Evolutionary conservation across 2,113 vertebrate genomes (phyloP).

Genomic region (Asarcornis scutulata): DNA sequence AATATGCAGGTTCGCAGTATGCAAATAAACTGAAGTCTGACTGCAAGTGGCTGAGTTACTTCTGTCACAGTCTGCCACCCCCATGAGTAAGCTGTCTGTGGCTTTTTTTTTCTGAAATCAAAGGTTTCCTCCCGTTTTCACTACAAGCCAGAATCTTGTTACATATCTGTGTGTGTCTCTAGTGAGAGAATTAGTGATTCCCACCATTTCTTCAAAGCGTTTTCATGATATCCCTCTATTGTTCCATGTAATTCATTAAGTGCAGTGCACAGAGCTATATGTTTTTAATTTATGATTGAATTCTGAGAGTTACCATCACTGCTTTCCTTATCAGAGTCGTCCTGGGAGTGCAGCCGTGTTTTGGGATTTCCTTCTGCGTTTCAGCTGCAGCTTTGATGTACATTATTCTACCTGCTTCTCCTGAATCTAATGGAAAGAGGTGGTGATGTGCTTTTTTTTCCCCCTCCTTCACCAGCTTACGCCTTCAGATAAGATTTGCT

Average conservation of each 20-base stretch:
- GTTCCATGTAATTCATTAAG: not conserved
- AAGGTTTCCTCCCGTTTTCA: slow-evolving; percentile 23
- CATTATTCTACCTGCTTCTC: not conserved
- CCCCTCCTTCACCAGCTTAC: not conserved
- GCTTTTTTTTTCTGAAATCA: slow-evolving; percentile 10
- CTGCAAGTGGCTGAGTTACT: slow-evolving; percentile 46
- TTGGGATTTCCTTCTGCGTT: not conserved
- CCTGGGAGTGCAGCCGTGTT: not conserved
- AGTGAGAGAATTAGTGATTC: not conserved
- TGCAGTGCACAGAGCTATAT: not conserved
- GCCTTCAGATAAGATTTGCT: not conserved
- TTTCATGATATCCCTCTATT: not conserved
- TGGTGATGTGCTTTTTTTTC: not conserved
- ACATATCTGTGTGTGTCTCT: not conserved
- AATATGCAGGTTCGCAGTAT: slow-evolving; percentile 52
- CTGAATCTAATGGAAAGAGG: not conserved
- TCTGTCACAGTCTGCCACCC: slow-evolving; percentile 36
- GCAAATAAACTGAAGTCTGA: slow-evolving; percentile 58
- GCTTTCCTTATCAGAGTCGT: not conserved
- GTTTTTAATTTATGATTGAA: not conserved
- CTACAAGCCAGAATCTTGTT: not conserved
- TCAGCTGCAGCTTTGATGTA: not conserved
- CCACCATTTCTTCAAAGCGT: not conserved
- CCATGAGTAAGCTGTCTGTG: slow-evolving; percentile 22
- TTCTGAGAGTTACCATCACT: not conserved